phyloP scores from a whole-genome alignment of 2,888 invertebrate species.

The Dugesia japonica region DNA sequence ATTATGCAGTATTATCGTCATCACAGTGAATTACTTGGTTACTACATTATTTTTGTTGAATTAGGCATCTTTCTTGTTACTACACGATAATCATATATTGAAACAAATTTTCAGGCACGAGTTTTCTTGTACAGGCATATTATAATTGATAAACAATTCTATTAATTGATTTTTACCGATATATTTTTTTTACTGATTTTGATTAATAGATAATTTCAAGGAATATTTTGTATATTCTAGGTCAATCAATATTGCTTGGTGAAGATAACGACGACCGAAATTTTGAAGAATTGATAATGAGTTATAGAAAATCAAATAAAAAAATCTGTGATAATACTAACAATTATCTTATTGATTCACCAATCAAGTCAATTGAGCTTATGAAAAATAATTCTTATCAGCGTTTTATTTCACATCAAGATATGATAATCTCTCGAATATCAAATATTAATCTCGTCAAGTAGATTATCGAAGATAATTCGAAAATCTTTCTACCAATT shows the following conservation, averaged over 20 bases:
- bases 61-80: too few species aligned
- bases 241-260: not conserved
- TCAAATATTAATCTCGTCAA: not conserved
- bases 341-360: not conserved
- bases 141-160: too few species aligned
- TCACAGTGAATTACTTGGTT: not conserved
- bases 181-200: not conserved
- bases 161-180: too few species aligned
- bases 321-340: not conserved
- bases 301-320: not conserved
- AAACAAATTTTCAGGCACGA: not conserved
- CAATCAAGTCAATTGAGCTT: not conserved
- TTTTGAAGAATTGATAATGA: not conserved
- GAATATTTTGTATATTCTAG: not conserved
- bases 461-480: not conserved
- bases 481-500: too few species aligned
- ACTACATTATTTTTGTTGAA: too few species aligned
- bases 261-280: not conserved
- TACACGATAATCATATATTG: too few species aligned
- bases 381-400: not conserved
- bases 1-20: not conserved
- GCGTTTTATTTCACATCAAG: not conserved
- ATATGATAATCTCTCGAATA: not conserved
- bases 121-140: constrained; percentile 8
- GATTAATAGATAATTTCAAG: not conserved